These are phyloP conservation scores for Stichopus chloronotus DNA, from an alignment of 35 echinoderm and acorn worm species.

Conservation along the genomic window DNA sequence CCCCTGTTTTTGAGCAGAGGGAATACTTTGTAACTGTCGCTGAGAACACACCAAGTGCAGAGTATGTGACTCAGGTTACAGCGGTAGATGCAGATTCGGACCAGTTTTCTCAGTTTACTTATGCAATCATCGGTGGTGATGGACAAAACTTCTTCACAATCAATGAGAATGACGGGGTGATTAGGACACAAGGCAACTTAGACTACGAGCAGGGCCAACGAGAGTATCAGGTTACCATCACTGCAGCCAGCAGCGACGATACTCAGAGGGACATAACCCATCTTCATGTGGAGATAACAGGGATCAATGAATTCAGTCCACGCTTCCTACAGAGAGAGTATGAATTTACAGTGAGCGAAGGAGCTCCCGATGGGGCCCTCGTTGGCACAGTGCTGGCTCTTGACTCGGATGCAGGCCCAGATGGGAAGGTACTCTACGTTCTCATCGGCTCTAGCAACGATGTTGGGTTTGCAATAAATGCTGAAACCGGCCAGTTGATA, in stretches of 20 bases:
- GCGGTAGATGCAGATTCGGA: constrained; percentile 84
- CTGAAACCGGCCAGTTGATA: constrained; percentile 71
- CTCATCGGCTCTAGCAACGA: constrained; percentile 87
- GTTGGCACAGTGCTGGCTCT: constrained; percentile 76
- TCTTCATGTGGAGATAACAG: constrained; percentile 74
- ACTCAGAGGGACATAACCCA: constrained; percentile 70
- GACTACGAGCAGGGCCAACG: constrained; percentile 79
- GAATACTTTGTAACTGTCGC: constrained; percentile 72
- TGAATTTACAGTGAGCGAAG: constrained; percentile 89
- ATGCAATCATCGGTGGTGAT: constrained; percentile 80
- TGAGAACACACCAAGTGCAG: constrained; percentile 92
- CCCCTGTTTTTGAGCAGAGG: constrained; percentile 78
- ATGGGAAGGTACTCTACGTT: constrained; percentile 84
- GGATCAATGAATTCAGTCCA: constrained; percentile 92
- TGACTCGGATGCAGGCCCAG: constrained; percentile 82
- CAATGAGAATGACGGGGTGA: constrained; percentile 63
- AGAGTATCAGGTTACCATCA: constrained; percentile 68
- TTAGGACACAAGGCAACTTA: constrained; percentile 86
- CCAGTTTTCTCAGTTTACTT: constrained; percentile 73
- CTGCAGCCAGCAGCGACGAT: constrained; percentile 72
- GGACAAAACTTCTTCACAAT: constrained; percentile 83
- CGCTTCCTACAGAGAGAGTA: constrained; percentile 77
- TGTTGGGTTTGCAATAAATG: constrained; percentile 82
- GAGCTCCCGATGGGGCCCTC: constrained; percentile 74
- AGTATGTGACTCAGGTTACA: constrained; percentile 71